Conservation (phyloP, 2,888 invertebrate species). For the Zele albiditarsus region DNA sequence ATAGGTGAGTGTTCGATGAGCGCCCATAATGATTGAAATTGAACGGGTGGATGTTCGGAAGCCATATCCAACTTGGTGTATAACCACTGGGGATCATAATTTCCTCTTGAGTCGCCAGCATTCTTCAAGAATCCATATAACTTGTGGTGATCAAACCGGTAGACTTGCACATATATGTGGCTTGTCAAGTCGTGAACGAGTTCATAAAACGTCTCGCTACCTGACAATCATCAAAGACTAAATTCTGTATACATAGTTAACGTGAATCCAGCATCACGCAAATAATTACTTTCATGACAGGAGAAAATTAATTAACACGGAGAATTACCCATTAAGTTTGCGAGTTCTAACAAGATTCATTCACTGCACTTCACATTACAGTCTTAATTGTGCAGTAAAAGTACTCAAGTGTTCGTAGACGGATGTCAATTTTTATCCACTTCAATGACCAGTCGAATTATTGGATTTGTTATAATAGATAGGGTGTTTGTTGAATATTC, state of each 20-base stretch:
- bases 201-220: constrained; percentile 10
- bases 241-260: neutral
- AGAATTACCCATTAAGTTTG: neutral
- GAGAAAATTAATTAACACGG: neutral
- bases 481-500: neutral
- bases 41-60: neutral
- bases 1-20: neutral
- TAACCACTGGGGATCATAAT: constrained; percentile 24
- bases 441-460: neutral
- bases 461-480: neutral
- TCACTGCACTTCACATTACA: no score
- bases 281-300: constrained; percentile 1
- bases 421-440: neutral
- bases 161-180: constrained; percentile 20
- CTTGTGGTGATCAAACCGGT: constrained; percentile 28
- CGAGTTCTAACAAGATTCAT: no score
- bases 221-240: neutral
- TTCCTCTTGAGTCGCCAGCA: constrained; percentile 8
- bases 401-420: neutral
- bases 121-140: constrained; percentile 30
- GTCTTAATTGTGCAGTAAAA: no score
- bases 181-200: constrained; percentile 17
- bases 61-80: constrained; percentile 20
- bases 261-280: neutral
- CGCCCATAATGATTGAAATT: neutral